phyloP scores from a whole-genome alignment of 2,888 invertebrate species.

The Abrostola triplasia region DNA sequence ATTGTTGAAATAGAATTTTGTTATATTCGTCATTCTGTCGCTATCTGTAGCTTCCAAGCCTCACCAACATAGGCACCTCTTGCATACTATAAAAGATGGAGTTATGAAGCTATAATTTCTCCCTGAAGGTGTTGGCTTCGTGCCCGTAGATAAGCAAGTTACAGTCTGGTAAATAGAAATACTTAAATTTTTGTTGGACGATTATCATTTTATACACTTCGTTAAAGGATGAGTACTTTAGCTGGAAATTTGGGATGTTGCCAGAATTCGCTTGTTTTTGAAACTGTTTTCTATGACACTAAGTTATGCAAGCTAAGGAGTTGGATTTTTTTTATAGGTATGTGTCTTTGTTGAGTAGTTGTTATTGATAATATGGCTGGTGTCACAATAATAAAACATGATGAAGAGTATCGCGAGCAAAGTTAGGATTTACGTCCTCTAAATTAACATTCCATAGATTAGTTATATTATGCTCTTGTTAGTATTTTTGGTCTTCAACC shows the following conservation, averaged over 20 bases:
- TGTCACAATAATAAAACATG: too few species aligned
- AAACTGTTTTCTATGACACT: not conserved
- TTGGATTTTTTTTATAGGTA: not conserved
- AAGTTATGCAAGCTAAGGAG: not conserved
- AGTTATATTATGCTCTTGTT: too few species aligned
- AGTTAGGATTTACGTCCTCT: too few species aligned
- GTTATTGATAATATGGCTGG: too few species aligned
- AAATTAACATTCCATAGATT: too few species aligned
- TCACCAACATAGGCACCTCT: slow-evolving; percentile 1
- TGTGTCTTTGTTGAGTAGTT: too few species aligned
- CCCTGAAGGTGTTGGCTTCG: slow-evolving; percentile 7
- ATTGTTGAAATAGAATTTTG: not conserved
- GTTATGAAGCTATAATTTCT: slow-evolving; percentile 1
- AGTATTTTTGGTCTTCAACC: too few species aligned
- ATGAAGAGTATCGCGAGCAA: too few species aligned
- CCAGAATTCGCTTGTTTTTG: not conserved
- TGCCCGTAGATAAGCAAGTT: slow-evolving; percentile 16
- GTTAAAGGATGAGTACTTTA: not conserved
- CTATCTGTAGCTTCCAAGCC: slow-evolving; percentile 19
- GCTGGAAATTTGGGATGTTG: not conserved
- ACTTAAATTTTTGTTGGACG: not conserved
- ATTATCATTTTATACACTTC: slow-evolving; percentile 6
- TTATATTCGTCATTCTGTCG: not conserved
- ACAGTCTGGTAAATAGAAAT: slow-evolving; percentile 10
- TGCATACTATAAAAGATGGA: not conserved